These are phyloP conservation scores for Pammene aurita DNA, from an alignment of 2,888 invertebrate genomes.

Conservation along the genomic window DNA sequence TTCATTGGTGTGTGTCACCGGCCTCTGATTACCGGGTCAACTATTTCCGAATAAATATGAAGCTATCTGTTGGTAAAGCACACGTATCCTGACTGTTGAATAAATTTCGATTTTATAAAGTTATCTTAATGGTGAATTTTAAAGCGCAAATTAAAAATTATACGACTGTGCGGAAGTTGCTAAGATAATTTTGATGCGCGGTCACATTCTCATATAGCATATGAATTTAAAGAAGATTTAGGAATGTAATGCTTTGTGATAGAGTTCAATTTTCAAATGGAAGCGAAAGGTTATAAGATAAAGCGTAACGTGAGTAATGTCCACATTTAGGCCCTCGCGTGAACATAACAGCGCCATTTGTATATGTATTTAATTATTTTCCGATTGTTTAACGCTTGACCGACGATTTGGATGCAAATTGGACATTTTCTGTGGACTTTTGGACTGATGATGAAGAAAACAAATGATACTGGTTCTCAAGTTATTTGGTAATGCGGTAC, in stretches of 20 bases:
- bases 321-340: slow-evolving; percentile 4
- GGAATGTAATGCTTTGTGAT: not conserved
- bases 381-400: slow-evolving; percentile 22
- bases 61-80: slow-evolving; percentile 22
- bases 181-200: not conserved
- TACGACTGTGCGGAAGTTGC: slow-evolving; percentile 8
- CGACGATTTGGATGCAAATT: slow-evolving; percentile 28
- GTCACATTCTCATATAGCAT: not conserved
- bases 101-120: not conserved
- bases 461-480: slow-evolving; percentile 1
- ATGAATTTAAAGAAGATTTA: not conserved
- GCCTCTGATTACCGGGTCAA: slow-evolving; percentile 54
- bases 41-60: slow-evolving; percentile 39
- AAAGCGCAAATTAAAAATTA: not conserved
- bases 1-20: not conserved
- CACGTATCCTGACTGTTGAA: not conserved
- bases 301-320: not conserved
- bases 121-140: slow-evolving; percentile 1
- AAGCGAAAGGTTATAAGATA: not conserved
- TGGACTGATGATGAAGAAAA: slow-evolving; percentile 1
- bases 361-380: slow-evolving; percentile 31
- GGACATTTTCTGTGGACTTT: slow-evolving; percentile 7
- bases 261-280: not conserved
- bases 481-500: not conserved
- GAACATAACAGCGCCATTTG: slow-evolving; percentile 10